phyloP scores from a whole-genome alignment of 1,140 invertebrate genomes.

The Bemisia tabaci region DNA sequence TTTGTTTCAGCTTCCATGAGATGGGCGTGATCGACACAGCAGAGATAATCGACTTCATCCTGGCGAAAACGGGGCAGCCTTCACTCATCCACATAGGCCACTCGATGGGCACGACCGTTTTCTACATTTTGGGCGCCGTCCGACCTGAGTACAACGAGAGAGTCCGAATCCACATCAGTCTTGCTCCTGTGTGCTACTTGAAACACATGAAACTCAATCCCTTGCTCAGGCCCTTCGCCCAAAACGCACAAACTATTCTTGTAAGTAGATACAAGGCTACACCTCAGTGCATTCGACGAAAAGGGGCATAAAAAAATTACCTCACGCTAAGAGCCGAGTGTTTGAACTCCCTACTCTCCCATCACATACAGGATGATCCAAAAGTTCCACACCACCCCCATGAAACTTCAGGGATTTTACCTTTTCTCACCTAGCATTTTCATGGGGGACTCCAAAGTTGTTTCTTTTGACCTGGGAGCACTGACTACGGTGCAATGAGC shows the following conservation, averaged over 20 bases:
- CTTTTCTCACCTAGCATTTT: no score
- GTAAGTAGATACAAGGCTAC: conserved; percentile 5
- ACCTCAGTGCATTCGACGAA: background rate
- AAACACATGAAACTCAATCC: conserved; percentile 31
- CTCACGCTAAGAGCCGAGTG: background rate
- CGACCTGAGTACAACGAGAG: conserved; percentile 39
- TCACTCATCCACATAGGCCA: conserved; percentile 41
- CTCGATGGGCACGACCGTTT: conserved; percentile 44
- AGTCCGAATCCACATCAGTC: conserved; percentile 30
- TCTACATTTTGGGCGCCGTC: conserved; percentile 36
- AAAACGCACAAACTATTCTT: conserved; percentile 28
- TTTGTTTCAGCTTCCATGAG: conserved; percentile 39
- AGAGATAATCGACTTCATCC: conserved; percentile 42
- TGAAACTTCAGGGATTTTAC: no score
- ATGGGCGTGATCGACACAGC: conserved; percentile 48
- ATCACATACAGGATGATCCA: no score
- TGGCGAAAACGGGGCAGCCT: conserved; percentile 35
- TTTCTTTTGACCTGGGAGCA: no score
- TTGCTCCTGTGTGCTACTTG: conserved; percentile 34
- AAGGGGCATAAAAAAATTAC: background rate
- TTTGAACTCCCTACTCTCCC: background rate
- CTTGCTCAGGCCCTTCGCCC: conserved; percentile 44
- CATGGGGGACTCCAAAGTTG: no score
- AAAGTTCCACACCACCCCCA: no score
- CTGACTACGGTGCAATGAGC: no score